Evolutionary conservation across 2,797 vertebrate species (phyloP).

Genomic region (Periophthalmus magnuspinnatus): DNA sequence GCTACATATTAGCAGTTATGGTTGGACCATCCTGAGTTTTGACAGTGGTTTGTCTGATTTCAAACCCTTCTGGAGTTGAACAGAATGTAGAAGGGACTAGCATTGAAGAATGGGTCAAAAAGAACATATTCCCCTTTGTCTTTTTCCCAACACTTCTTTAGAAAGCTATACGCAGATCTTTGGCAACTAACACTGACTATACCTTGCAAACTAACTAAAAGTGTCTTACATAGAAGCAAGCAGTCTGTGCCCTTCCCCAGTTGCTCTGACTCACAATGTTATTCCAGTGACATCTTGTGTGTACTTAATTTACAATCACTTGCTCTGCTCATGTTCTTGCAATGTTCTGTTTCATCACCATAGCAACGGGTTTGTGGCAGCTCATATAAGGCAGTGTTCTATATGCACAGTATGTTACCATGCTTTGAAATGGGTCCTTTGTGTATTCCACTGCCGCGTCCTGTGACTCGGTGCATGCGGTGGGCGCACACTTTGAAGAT

Average conservation of each 20-base stretch:
- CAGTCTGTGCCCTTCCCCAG: background rate
- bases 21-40: too few species aligned
- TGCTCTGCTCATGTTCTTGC: slow-evolving; percentile 8
- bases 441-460: slow-evolving; percentile 45
- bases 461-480: slow-evolving; percentile 33
- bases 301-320: slow-evolving; percentile 14
- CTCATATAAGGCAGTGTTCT: slow-evolving; percentile 23
- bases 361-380: slow-evolving; percentile 30
- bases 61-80: too few species aligned
- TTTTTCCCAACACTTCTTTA: background rate
- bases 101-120: background rate
- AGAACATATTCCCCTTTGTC: background rate
- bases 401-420: slow-evolving; percentile 29
- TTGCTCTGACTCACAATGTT: background rate
- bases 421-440: slow-evolving; percentile 52
- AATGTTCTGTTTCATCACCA: slow-evolving; percentile 23
- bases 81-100: too few species aligned
- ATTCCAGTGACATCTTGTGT: background rate
- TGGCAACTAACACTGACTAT: background rate
- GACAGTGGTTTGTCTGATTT: background rate
- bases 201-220: background rate
- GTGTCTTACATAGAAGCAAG: background rate
- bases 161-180: background rate
- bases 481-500: slow-evolving; percentile 47
- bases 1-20: too few species aligned